Evolutionary conservation across 1,140 invertebrate genomes (phyloP), one percentile per base, ranked within the genome.

Genomic region (Drosophila tristis): DNA sequence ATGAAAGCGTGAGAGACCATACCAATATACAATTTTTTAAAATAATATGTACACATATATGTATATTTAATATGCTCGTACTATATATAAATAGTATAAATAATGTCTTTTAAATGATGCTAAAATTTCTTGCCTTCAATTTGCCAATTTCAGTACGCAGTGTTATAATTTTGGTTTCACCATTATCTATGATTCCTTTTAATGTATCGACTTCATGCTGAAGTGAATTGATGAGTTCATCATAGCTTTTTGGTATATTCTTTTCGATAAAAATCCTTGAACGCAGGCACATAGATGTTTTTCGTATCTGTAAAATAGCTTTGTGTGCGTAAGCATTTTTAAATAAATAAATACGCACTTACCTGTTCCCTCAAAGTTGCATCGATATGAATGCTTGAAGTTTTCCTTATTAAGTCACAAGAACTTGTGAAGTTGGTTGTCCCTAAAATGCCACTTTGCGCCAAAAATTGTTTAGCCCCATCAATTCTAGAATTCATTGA

Each of bases 131-230:
- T 78, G 71, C 76, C 68, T 67, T 78, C 20, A 78, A 31, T 72
- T 78, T 78, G 26, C 57, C 55, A 31, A 78, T 66, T 61, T 78
- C 76, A 39, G 67, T 66, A 23, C 76, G 68, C 3, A 78, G 61
- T 29, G 64, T 67, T 67, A 78, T 61, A 16, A 78, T 78, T 79
- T 78, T 78, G 5, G 63, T 78, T 29, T 78, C 76, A 0, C 57
- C 76, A 35, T 51, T 16, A 23, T 62, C 39, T 53, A 78, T 67
- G 13, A 35, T 54, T 5, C 15, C 42, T 61, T 42, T 78, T 16
- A 78, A 61, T 20, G 49, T 15, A 39, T 49, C 20, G 3, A 78
- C 57, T 73, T 78, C 50, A 5, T 26, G 35, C 48, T 57, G 54
- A 8, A 79, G 54, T 45, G 47, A 35, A 39, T 35, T n/a, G 13